Evolutionary conservation across 2,113 vertebrate genomes (phyloP).

Genomic region (Burhinus oedicnemus): DNA sequence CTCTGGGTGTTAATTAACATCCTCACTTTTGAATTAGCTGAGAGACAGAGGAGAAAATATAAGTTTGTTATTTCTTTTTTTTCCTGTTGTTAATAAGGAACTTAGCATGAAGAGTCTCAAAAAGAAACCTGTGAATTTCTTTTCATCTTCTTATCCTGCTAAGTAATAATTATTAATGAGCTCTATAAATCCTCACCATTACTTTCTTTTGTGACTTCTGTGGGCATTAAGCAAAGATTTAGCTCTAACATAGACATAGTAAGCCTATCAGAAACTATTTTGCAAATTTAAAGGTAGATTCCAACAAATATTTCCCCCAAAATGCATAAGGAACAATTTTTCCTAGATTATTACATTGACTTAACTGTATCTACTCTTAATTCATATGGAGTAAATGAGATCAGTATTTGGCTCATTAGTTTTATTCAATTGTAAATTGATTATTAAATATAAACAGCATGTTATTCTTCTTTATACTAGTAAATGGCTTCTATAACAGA

Average conservation of each 20-base stretch:
- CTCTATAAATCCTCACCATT: slow-evolving; percentile 4
- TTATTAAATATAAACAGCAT: background rate
- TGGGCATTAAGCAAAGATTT: slow-evolving; percentile 14
- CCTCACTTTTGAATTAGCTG: slow-evolving; percentile 48
- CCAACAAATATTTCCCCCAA: background rate
- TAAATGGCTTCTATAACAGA: background rate
- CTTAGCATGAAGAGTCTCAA: background rate
- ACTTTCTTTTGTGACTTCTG: background rate
- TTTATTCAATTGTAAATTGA: background rate
- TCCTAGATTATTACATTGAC: background rate
- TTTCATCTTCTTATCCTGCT: background rate
- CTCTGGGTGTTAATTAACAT: slow-evolving; percentile 54
- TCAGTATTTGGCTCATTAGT: background rate
- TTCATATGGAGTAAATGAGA: background rate
- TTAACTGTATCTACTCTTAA: background rate
- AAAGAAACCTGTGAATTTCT: slow-evolving; percentile 18
- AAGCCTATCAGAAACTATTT: background rate
- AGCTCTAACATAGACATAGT: background rate
- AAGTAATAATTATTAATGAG: slow-evolving; percentile 27
- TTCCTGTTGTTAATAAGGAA: background rate
- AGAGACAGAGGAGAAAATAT: background rate
- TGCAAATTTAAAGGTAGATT: background rate
- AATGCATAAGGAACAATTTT: background rate
- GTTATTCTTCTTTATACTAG: background rate
- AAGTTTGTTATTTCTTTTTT: background rate